Percentiles rank a stretch among this genome's conserved stretches.
Conservation (phyloP, 2,113 vertebrate species). For the Nerophis lumbriciformis region DNA sequence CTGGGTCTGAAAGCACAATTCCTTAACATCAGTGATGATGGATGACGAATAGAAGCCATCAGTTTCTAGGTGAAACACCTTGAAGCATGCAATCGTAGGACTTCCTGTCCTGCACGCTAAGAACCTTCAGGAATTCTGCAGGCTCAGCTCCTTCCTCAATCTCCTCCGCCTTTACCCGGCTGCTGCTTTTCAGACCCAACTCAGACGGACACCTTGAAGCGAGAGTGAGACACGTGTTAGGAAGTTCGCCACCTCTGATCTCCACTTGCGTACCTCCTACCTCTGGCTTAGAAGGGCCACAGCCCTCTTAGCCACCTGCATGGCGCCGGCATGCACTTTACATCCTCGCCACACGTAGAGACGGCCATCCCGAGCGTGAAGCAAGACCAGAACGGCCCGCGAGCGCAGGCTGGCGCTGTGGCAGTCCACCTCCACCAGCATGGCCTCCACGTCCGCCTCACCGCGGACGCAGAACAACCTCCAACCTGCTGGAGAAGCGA, state of each 20-base stretch:
- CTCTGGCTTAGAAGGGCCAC: slow-evolving; percentile 58
- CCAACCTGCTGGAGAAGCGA: slow-evolving; percentile 55
- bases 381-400: slow-evolving; percentile 65
- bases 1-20: slow-evolving; percentile 62
- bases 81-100: slow-evolving; percentile 78
- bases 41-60: background rate
- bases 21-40: background rate
- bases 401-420: slow-evolving; percentile 69
- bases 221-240: background rate
- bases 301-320: slow-evolving; percentile 65
- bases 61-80: slow-evolving; percentile 31
- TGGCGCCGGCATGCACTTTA: slow-evolving; percentile 56
- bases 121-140: slow-evolving; percentile 56
- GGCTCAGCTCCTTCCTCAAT: slow-evolving; percentile 73
- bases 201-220: slow-evolving; percentile 62
- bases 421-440: slow-evolving; percentile 71
- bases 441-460: slow-evolving; percentile 63
- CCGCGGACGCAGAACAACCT: slow-evolving; percentile 72
- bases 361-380: slow-evolving; percentile 46
- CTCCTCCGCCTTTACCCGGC: slow-evolving; percentile 61
- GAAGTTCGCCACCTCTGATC: background rate
- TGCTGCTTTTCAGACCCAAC: slow-evolving; percentile 61
- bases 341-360: slow-evolving; percentile 76
- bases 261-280: slow-evolving; percentile 25
- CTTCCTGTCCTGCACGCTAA: slow-evolving; percentile 68